Evolutionary conservation across 1,140 invertebrate genomes (phyloP).

Genomic region (Megalopta genalis): DNA sequence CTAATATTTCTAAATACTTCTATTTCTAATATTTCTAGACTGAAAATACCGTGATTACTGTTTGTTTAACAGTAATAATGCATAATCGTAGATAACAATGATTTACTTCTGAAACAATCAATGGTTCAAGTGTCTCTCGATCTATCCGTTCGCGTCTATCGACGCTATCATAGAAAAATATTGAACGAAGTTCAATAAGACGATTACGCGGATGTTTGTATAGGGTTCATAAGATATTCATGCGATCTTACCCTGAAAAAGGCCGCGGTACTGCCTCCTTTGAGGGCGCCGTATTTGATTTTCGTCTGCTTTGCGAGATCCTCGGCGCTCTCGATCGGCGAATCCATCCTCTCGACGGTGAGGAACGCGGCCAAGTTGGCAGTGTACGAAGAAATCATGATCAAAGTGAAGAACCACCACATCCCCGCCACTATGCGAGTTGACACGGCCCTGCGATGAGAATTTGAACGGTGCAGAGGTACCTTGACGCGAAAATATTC

Average conservation of each 20-base stretch:
- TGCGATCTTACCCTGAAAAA: slow-evolving; percentile 90
- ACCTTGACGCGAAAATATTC: background rate
- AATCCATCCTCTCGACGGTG: slow-evolving; percentile 97
- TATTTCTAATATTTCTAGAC: too few species aligned
- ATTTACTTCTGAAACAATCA: too few species aligned
- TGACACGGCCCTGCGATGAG: slow-evolving; percentile 86
- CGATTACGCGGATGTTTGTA: slow-evolving; percentile 5
- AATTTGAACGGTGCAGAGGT: slow-evolving; percentile 56
- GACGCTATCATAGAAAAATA: background rate
- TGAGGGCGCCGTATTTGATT: slow-evolving; percentile 97
- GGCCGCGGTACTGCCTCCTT: slow-evolving; percentile 93
- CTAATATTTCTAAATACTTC: too few species aligned
- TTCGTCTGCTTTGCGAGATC: slow-evolving; percentile 97
- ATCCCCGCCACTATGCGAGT: slow-evolving; percentile 94
- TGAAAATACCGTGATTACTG: too few species aligned
- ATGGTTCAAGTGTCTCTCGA: background rate
- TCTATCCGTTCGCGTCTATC: background rate
- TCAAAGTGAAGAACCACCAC: slow-evolving; percentile 99
- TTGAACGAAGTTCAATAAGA: background rate
- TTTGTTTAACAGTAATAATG: too few species aligned
- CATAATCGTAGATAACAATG: too few species aligned
- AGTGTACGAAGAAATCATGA: slow-evolving; percentile 99
- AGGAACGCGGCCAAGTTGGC: slow-evolving; percentile 98
- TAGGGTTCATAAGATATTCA: slow-evolving; percentile 11
- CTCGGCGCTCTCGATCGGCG: slow-evolving; percentile 96